Evolutionary conservation across 2,113 vertebrate genomes (phyloP).

Genomic region (Spilogale gracilis): DNA sequence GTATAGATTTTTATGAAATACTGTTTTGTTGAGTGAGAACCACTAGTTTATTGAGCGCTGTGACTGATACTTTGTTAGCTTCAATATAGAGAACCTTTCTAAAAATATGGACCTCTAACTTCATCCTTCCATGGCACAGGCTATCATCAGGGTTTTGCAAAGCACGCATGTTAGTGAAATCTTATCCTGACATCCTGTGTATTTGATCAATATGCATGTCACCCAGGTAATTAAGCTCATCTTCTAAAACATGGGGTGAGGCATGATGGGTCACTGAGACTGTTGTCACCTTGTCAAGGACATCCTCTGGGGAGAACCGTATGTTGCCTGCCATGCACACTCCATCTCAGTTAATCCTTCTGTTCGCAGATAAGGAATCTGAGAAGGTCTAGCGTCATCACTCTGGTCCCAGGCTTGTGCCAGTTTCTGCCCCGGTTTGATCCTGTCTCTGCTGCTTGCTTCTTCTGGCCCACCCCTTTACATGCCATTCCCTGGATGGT

Average conservation of each 20-base stretch:
- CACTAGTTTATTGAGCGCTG: neutral
- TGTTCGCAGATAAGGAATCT: no score
- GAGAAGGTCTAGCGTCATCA: neutral
- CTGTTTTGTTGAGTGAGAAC: no score
- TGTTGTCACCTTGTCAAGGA: no score
- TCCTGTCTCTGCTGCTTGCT: neutral
- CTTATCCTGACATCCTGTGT: neutral
- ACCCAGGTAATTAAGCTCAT: neutral
- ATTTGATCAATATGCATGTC: neutral
- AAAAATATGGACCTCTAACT: neutral
- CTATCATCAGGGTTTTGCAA: no score
- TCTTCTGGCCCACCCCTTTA: neutral
- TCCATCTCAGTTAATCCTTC: neutral
- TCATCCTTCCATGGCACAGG: neutral
- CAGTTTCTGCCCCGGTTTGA: neutral
- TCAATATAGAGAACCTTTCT: no score
- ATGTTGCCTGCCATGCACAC: rapidly evolving
- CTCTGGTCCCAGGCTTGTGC: neutral
- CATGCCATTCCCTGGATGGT: neutral
- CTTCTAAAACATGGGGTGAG: neutral
- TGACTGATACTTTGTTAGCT: neutral
- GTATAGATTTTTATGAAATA: no score
- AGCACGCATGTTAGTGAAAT: neutral
- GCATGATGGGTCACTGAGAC: no score
- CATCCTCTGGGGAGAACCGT: rapidly evolving